Evolutionary conservation across 2,113 vertebrate species (phyloP), one percentile per base, ranked within the genome.

Genomic region (Actinemys pallida): DNA sequence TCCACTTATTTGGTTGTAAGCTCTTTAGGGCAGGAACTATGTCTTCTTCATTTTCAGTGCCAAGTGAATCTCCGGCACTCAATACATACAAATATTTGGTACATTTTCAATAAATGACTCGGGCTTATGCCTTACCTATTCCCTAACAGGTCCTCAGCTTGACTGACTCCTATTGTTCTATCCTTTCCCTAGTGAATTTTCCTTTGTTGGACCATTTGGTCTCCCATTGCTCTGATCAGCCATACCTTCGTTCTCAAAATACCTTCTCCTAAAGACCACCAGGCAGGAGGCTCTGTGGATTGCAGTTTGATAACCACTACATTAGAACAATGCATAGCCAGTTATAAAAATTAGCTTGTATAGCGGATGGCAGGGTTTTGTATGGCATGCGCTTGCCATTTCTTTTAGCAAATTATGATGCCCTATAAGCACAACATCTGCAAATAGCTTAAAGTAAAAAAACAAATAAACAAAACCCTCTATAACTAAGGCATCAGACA

Each of bases 341-440:
- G n/a, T 7, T 86, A 50, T 10, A 83, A 62, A 50, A 59, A 12
- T 8, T n/a, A 16, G 29, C 78, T 0, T 0, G 13, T 42, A 59
- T 2, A 3, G 17, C 13, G 14, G 82, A 76, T 52, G 50, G 47
- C 27, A 39, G 0, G 0, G 6, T 79, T 49, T 81, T 90, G 59
- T 53, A 78, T 7, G 29, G 56, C 65, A 50, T 57, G 56, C 4
- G 78, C 76, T 59, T 57, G 42, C 42, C 45, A 56, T 53, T 42
- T 20, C 35, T 69, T 50, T 24, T 39, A 88, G 62, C 42, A 29
- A 6, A 12, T 45, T 25, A 39, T 24, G 47, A 25, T 2, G 11
- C 56, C 29, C 72, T 62, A 45, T 57, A 87, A 86, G 53, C 25
- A 82, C 10, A 52, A 14, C 35, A 86, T 72, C 86, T 65, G 87